Base-by-base conservation (phyloP, 1,140 invertebrate genomes). In the Hesperophylax magnus region DNA sequence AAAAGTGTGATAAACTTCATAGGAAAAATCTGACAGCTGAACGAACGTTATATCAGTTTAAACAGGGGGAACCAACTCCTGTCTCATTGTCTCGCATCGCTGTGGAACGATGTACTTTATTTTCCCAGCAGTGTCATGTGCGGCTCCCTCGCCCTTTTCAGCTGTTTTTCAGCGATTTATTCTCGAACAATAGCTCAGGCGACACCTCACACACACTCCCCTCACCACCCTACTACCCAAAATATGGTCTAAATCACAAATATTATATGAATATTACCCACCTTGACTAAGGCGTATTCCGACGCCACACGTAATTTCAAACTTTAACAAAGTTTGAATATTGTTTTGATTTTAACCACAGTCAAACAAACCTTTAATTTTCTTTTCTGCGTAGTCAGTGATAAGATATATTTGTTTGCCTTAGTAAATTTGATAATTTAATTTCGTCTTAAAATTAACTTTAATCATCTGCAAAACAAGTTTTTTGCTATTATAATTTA, bases 141-240 rank as follows among this genome's bases (percentile, higher is more conserved):
- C 9, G 39, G 39, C 39, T 71, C 34, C 39, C 22, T 31, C 63
- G 24, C 34, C 22, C 67, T 71, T 52, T 24, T 24, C 34, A 65
- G 34, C n/a, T 4, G 34, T 71, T 71, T 67, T 71, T 52, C 67
- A 22, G 39, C n/a, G 67, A 71, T 71, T 71, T 71, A 71, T 71
- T 71, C 67, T 52, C 67, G 17, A 52, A 71, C 67, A 71, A 71
- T 71, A 52, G 67, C 15, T 22, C 67, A 14, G 47, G 22, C 22
- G 39, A 71, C 67, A 71, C 67, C 67, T 39, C 63, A 31, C 63
- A 27, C 18, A 27, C 22, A 24, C 7, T 27, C 60, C 60, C 54
- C 18, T 11, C 58, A 22, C 20, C 17, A 7, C 22, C 18, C 27
- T 14, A 14, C 39, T 14, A 47, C 39, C 34, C 9, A 47, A 9